These are phyloP conservation scores for Brachypalpus laphriformis DNA, from an alignment of 2,888 invertebrate genomes.

Conservation along the genomic window DNA sequence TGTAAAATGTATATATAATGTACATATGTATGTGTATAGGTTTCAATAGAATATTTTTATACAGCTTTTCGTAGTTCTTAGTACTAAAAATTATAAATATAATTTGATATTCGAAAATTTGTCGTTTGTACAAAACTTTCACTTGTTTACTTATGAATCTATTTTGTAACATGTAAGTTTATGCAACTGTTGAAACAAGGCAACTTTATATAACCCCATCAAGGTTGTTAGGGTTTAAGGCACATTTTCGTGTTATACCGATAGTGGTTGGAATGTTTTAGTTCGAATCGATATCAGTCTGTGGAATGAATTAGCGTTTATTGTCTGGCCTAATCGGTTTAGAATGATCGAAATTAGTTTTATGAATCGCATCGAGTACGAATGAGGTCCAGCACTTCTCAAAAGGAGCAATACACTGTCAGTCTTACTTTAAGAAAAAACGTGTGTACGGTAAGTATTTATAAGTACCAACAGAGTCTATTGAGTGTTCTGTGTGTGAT, in stretches of 20 bases:
- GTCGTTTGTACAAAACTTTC: constrained; percentile 60
- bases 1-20: constrained; percentile 28
- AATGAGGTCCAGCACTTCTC: constrained; percentile 48
- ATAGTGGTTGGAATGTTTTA: constrained; percentile 34
- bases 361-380: constrained; percentile 24
- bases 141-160: constrained; percentile 53
- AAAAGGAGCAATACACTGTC: constrained; percentile 55
- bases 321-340: constrained; percentile 39
- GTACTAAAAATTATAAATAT: constrained; percentile 37
- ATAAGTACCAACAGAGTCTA: constrained; percentile 73
- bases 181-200: constrained; percentile 56
- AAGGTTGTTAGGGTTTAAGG: constrained; percentile 22
- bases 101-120: constrained; percentile 60
- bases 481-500: constrained; percentile 40
- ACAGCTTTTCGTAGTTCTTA: constrained; percentile 23
- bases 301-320: constrained; percentile 14
- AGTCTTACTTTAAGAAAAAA: constrained; percentile 59
- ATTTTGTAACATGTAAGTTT: constrained; percentile 62
- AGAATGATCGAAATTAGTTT: constrained; percentile 48
- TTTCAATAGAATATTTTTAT: constrained; percentile 10
- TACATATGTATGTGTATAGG: constrained; percentile 36
- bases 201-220: background rate
- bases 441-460: constrained; percentile 32
- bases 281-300: constrained; percentile 47
- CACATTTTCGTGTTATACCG: constrained; percentile 35